Base-by-base conservation (phyloP, 2,797 vertebrate genomes). In the Malacoraja senta region DNA sequence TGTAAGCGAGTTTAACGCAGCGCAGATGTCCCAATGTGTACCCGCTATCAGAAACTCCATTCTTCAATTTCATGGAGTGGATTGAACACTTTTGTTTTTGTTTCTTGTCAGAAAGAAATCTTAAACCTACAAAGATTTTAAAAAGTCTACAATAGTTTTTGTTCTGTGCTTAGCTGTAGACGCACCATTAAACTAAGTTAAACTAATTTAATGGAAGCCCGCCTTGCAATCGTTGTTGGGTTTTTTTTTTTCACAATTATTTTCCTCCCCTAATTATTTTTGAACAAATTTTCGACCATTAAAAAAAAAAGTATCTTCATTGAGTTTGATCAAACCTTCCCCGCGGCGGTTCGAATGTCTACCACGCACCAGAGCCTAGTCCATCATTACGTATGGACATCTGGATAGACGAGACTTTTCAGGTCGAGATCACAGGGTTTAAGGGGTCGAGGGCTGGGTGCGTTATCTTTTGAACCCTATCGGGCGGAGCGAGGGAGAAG, bases 1-100 rank as follows among this genome's bases (percentile, higher is more conserved):
- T 92, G 90, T 74, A 92, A 92, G 72, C 90, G 90, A 19, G 71
- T 76, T 13, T 92, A 76, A 76, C 90, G 38, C 90, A 53, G 74
- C 72, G 71, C 90, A 92, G 71, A 92, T 92, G 88, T 71, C 44
- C 21, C 6, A 53, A 35, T 76, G 71, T 92, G 35, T 76, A 44
- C 24, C 58, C 68, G 44, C 35, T 53, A 44, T 91, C 90, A 74
- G 90, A 53, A 44, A 76, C 35, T 71, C 12, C 65, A 72, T 76
- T 76, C 35, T 76, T 9, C 12, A 76, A 71, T 53, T 53, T 17
- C 24, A 8, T 26, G 13, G 68, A 76, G 9, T 7, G 1, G 21
- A 21, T 10, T 91, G 32, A 12, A 29, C 13, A 10, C 1, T 44
- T 26, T 74, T 74, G 2, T 13, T 44, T 38, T 19, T 0, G 44